These are phyloP conservation scores for Hirtodrosophila confusa DNA, from an alignment of 2,888 invertebrate species.

Conservation along the genomic window DNA sequence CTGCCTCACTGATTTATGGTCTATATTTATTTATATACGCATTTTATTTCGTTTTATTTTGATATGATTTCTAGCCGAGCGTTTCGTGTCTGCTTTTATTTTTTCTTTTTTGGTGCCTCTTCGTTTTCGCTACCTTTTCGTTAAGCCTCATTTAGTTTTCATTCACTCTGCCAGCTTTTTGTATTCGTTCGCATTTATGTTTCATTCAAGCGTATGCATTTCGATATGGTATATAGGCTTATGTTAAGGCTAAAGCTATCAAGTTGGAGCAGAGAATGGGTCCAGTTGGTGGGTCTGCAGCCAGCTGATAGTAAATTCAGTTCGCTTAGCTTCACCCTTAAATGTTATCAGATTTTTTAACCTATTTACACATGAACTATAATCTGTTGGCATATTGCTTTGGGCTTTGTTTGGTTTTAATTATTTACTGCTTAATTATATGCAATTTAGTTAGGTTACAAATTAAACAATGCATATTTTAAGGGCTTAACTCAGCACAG, in stretches of 20 bases:
- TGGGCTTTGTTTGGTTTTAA: constrained; percentile 24
- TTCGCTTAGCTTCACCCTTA: constrained; percentile 4
- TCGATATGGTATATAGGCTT: constrained; percentile 14
- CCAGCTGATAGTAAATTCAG: constrained; percentile 27
- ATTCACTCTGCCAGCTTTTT: constrained; percentile 43
- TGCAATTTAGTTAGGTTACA: constrained; percentile 16
- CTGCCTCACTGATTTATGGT: constrained; percentile 76
- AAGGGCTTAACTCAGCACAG: not conserved
- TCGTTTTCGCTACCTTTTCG: constrained; percentile 25
- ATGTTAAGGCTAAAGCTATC: not conserved
- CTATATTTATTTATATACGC: constrained; percentile 65
- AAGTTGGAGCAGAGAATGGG: not conserved
- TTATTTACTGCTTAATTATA: constrained; percentile 50
- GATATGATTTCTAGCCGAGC: constrained; percentile 43
- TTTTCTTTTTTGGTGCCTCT: constrained; percentile 12
- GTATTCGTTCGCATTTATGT: constrained; percentile 14
- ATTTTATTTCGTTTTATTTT: constrained; percentile 56
- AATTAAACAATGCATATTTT: constrained; percentile 48
- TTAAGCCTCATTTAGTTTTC: constrained; percentile 75
- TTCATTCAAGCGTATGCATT: constrained; percentile 47
- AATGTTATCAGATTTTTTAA: constrained; percentile 8
- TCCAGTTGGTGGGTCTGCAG: constrained; percentile 23
- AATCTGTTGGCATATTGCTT: constrained; percentile 26
- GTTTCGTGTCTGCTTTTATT: constrained; percentile 7
- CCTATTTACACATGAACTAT: constrained; percentile 15